A percentile compares a stretch with the other conserved stretches of the same genome.
These are phyloP conservation scores for Bagarius yarrelli DNA, from an alignment of 2,113 vertebrate genomes.

Conservation along the genomic window DNA sequence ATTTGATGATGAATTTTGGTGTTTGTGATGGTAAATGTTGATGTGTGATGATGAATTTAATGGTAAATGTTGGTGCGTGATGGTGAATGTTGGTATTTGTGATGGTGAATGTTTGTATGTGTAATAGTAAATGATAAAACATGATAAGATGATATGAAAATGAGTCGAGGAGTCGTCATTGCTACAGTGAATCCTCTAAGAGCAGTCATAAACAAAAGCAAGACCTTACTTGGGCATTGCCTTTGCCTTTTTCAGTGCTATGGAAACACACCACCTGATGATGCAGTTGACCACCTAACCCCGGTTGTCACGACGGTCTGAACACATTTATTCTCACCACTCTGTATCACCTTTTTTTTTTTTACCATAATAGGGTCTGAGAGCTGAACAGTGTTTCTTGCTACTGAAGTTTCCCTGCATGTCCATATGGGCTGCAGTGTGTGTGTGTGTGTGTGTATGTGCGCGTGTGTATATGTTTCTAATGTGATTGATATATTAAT, in stretches of 20 bases:
- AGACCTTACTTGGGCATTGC: slow-evolving; percentile 13
- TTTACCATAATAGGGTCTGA: slow-evolving; percentile 27
- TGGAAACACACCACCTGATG: slow-evolving; percentile 27
- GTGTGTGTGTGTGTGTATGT: background rate
- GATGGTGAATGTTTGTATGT: no score
- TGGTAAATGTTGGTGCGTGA: no score
- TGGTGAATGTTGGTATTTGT: no score
- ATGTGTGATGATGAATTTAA: background rate
- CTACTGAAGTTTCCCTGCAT: slow-evolving; percentile 16
- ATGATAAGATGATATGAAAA: background rate
- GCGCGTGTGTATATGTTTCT: background rate
- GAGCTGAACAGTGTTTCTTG: background rate
- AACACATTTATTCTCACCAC: slow-evolving; percentile 13
- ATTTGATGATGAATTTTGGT: background rate
- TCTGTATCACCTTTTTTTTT: slow-evolving; percentile 16
- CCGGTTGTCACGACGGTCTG: background rate
- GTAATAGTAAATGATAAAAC: no score
- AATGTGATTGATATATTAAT: slow-evolving; percentile 20
- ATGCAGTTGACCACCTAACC: slow-evolving; percentile 1
- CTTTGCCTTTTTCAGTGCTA: background rate
- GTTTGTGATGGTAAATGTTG: no score
- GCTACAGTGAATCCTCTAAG: slow-evolving; percentile 1
- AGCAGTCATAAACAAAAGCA: background rate
- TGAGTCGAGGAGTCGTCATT: background rate
- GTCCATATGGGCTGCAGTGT: slow-evolving; percentile 8